phyloP scores from a whole-genome alignment of 2,888 invertebrate genomes.

The Plagiodera versicolora region DNA sequence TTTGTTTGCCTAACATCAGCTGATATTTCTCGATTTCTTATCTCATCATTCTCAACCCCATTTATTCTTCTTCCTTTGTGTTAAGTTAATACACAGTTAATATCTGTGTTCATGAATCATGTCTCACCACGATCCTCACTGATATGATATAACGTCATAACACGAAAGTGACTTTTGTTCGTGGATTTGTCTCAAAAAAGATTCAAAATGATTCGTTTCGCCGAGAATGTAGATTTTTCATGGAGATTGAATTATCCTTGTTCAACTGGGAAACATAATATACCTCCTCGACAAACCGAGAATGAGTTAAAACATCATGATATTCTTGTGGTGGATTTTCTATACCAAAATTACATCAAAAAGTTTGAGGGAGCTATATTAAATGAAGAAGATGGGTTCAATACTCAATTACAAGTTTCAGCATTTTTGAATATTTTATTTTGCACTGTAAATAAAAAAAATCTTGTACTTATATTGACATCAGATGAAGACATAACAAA shows the following conservation, averaged over 20 bases:
- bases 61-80: too few relatives aligned
- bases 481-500: slow-evolving; percentile 33
- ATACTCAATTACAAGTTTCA: slow-evolving; percentile 41
- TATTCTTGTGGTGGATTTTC: neutral
- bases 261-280: neutral
- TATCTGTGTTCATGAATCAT: too few relatives aligned
- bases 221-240: neutral
- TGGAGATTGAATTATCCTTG: neutral
- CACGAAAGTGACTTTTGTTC: too few relatives aligned
- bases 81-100: too few relatives aligned
- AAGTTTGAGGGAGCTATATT: slow-evolving; percentile 47
- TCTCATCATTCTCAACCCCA: too few relatives aligned
- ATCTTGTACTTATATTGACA: slow-evolving; percentile 40
- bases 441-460: slow-evolving; percentile 21
- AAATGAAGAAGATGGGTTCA: slow-evolving; percentile 46
- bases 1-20: too few relatives aligned
- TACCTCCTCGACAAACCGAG: neutral
- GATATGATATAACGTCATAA: too few relatives aligned
- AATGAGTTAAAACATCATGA: neutral
- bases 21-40: too few relatives aligned
- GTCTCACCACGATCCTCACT: too few relatives aligned
- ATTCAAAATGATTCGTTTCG: neutral
- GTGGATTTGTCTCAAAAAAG: too few relatives aligned
- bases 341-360: neutral
- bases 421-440: slow-evolving; percentile 41